Conservation (phyloP, 2,113 vertebrate genomes). For the Chionodraco myersi region DNA sequence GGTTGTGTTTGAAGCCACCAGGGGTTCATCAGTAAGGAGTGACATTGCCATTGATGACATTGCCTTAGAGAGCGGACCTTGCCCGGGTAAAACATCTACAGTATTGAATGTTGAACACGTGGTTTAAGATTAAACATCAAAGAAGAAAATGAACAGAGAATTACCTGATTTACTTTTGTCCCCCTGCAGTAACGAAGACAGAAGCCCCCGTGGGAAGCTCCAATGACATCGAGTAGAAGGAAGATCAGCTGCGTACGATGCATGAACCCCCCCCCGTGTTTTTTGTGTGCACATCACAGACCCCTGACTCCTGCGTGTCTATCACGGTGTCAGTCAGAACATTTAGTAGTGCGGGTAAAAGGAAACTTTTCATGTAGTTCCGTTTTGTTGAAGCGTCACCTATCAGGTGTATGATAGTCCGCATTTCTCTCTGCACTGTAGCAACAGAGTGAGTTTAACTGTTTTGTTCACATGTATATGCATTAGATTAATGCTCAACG, state of each 20-base stretch:
- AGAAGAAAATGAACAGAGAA: background rate
- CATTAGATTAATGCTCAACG: conserved; percentile 80
- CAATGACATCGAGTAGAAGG: conserved; percentile 75
- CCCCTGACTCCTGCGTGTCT: conserved; percentile 22
- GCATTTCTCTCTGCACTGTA: conserved; percentile 44
- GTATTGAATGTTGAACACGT: background rate
- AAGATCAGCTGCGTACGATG: conserved; percentile 22
- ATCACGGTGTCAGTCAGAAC: background rate
- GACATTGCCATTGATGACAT: conserved; percentile 95
- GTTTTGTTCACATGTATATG: conserved; percentile 67
- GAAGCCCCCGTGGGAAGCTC: conserved; percentile 38
- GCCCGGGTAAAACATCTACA: conserved; percentile 82
- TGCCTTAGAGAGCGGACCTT: conserved; percentile 88
- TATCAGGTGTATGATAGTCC: conserved; percentile 40
- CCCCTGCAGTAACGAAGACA: conserved; percentile 50
- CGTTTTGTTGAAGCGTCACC: conserved; percentile 45
- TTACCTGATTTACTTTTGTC: background rate
- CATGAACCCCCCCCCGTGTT: conserved; percentile 6
- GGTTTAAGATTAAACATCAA: background rate
- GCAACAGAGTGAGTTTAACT: conserved; percentile 34
- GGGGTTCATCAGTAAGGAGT: conserved; percentile 90
- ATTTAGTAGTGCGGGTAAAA: conserved; percentile 9
- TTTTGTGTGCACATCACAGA: conserved; percentile 46
- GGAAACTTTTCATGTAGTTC: conserved; percentile 29
- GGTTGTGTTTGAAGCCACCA: conserved; percentile 92